Base-by-base conservation (phyloP, 2,113 vertebrate genomes). In the Zosterops borbonicus region DNA sequence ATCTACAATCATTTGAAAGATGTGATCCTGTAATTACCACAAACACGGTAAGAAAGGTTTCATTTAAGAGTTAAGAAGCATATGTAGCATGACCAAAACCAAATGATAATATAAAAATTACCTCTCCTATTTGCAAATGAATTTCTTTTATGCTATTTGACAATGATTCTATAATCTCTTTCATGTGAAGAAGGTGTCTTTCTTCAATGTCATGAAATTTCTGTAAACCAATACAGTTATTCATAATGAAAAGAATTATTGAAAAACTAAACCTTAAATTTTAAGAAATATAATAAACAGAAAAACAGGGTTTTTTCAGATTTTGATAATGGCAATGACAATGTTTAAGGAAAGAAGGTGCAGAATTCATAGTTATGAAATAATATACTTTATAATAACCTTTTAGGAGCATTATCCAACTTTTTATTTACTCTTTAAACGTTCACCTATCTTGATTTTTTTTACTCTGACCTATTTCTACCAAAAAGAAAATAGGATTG, bases 141-240 rank as follows among this genome's bases (percentile, higher is more conserved):
- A 98, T 98, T 97, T 99, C 99, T 59, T 99, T 99, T 84, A 99
- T 97, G 55, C 98, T 98, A 95, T 98, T 98, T 65, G 98, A 98
- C 96, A 99, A 99, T 5, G 98, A 98, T 87, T 96, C 98, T 89
- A 99, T 98, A 95, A 99, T 99, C 94, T 98, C 98, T 97, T 99
- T 99, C 98, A 99, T 98, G 81, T 98, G 39, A 39, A 39, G 99
- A 87, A 98, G 91, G 97, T 99, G 99, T 96, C 95, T 98, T 98
- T 99, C 98, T 98, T 99, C 99, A 76, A 99, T 99, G 97, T 98
- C 98, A 95, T 99, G 99, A 98, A 99, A 99, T 98, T 98, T 99
- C 99, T 99, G 95, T 20, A 91, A 93, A 71, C 80, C 33, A 98
- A 95, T 67, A 96, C 37, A 92, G 91, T 95, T 90, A 95, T 52